Base-by-base conservation (phyloP, 2,888 invertebrate genomes). In the Calameuta idolon region DNA sequence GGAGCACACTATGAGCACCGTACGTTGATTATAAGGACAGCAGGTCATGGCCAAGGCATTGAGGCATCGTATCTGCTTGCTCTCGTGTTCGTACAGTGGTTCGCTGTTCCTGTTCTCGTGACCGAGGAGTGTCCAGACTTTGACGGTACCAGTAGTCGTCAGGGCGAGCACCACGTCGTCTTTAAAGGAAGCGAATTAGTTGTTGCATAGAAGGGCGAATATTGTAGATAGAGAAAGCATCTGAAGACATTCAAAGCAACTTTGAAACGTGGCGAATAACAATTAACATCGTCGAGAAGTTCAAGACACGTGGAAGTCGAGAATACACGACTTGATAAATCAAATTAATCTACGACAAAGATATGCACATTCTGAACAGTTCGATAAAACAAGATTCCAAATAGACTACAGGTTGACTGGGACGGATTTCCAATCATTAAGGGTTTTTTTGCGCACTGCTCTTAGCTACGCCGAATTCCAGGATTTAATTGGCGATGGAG, bases 161-260 rank as follows among this genome's bases (percentile, higher is more conserved):
- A 99, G 95, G 1, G 98, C 99, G 83, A 99, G 93, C 0, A 99
- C 97, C 1, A 99, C 98, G 91, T 99, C 98, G 92, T 99, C 99
- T 94, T 96, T 96, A 91, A 91, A 90, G 81, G 75, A 78, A 23
- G 73, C 73, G 69, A 77, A 81, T 83, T 79, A 82, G 78, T 79
- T 81, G 78, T 77, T 86, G 85, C 76, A 73, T 40, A 15, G 15
- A 15, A 40, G 5, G 40, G 11, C 4, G 55, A 34, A 30, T n/a
- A 34, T 69, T 71, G 3, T 34, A 34, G 11, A 34, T n/a, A 11
- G 40, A 3, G 69, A 15, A 68, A 69, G 74, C 68, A 75, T 73
- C 31, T n/a, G 31, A 4, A 68, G 55, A 73, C 79, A 79, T 73
- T 73, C 69, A 76, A 76, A 79, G 79, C 79, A 74, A 74, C 73